These are phyloP conservation scores for Notiomystis cincta DNA, from an alignment of 2,113 vertebrate genomes.

Conservation along the genomic window DNA sequence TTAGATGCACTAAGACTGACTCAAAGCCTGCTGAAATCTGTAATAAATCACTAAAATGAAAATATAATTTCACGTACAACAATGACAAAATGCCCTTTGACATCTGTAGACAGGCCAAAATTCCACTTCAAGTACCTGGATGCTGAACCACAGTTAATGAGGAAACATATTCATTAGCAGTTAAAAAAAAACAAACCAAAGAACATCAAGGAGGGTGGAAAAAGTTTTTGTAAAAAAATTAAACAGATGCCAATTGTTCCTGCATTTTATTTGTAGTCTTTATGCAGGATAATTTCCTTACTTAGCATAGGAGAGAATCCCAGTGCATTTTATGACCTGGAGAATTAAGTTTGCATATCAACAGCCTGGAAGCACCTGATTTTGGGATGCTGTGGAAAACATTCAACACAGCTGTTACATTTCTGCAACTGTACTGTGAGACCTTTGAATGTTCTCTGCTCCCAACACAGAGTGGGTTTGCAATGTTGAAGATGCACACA, in stretches of 20 bases:
- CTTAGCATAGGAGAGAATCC: not conserved
- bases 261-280: not conserved
- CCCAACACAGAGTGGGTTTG: not conserved
- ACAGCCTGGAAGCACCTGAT: not conserved
- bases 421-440: not conserved
- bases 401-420: not conserved
- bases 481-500: not conserved
- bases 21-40: not conserved
- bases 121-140: not conserved
- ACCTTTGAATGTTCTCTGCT: not conserved
- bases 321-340: not conserved
- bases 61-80: slow-evolving; percentile 5
- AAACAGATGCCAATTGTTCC: not conserved
- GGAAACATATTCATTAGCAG: not conserved
- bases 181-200: not conserved
- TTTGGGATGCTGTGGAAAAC: not conserved
- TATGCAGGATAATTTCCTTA: not conserved
- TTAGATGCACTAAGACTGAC: slow-evolving; percentile 2
- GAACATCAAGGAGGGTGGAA: not conserved
- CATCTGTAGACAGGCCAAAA: not conserved
- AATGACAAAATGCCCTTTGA: not conserved
- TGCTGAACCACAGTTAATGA: not conserved
- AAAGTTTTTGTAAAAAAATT: not conserved
- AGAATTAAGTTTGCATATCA: slow-evolving; percentile 1
- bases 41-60: slow-evolving; percentile 41